Conservation (phyloP, 2,113 vertebrate genomes). For the Calypte anna region DNA sequence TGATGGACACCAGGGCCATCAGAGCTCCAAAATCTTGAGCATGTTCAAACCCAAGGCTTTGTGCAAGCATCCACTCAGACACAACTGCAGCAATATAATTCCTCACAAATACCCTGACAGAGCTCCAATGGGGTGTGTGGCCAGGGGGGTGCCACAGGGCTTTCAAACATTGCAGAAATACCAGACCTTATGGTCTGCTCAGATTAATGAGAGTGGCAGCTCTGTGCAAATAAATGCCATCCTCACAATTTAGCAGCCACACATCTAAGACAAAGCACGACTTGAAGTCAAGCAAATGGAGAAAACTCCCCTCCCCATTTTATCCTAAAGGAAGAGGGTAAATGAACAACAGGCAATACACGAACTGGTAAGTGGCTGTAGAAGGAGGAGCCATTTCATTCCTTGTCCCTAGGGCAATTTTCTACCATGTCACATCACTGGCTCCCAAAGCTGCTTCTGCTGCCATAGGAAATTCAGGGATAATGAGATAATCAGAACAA, state of each 20-base stretch:
- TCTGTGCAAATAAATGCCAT: not conserved
- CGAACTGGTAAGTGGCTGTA: not conserved
- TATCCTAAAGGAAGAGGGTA: not conserved
- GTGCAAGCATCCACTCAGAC: fast-evolving
- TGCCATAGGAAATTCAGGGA: not conserved
- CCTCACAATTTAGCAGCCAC: not conserved
- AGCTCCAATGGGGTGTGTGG: fast-evolving
- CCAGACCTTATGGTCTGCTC: not conserved
- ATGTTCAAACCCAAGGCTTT: not conserved
- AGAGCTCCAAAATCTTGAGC: not conserved
- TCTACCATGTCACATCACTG: fast-evolving
- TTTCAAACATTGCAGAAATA: not conserved
- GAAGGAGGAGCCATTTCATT: not conserved
- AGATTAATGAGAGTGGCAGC: not conserved
- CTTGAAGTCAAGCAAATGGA: not conserved
- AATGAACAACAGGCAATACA: not conserved
- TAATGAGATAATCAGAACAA: not conserved
- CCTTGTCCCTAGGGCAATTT: not conserved
- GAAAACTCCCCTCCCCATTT: not conserved
- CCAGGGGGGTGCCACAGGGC: fast-evolving
- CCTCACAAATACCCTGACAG: not conserved
- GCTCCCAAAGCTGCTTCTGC: not conserved
- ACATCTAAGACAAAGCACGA: not conserved
- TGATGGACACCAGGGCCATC: not conserved
- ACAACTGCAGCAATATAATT: fast-evolving